phyloP scores from a whole-genome alignment of 1,140 invertebrate genomes.

The Hyles vespertilio region DNA sequence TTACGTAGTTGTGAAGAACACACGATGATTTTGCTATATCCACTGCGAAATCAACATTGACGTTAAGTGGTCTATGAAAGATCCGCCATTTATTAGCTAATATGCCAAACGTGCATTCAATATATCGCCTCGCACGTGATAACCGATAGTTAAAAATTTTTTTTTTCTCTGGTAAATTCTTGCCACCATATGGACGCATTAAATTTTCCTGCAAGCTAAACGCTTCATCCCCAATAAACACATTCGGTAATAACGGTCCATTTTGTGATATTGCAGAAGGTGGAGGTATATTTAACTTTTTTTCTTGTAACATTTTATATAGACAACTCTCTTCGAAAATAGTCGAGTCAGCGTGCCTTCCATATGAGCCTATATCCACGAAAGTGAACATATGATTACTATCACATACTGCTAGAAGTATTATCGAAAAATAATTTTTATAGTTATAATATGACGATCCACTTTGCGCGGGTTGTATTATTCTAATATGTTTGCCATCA shows the following conservation, averaged over 20 bases:
- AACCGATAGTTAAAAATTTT: conserved; percentile 42
- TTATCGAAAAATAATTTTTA: conserved; percentile 4
- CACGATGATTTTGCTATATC: conserved; percentile 47
- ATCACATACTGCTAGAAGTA: conserved; percentile 2
- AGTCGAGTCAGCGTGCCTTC: not conserved
- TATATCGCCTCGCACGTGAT: conserved; percentile 21
- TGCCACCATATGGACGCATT: conserved; percentile 41
- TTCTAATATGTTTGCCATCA: conserved; percentile 8
- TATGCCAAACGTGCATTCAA: conserved; percentile 41
- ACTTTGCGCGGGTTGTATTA: not conserved
- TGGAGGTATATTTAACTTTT: no score
- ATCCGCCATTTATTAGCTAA: conserved; percentile 55
- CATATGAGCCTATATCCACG: conserved; percentile 2
- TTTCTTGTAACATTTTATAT: no score
- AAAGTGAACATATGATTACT: not conserved
- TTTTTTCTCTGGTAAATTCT: conserved; percentile 34
- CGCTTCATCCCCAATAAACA: conserved; percentile 37
- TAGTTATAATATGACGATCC: conserved; percentile 1
- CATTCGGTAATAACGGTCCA: conserved; percentile 16
- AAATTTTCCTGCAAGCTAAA: conserved; percentile 34
- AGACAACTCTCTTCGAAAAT: no score
- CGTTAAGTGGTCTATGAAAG: conserved; percentile 50
- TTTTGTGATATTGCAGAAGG: conserved; percentile 4
- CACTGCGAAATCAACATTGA: conserved; percentile 34
- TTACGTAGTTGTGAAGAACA: conserved; percentile 59